These are phyloP conservation scores for Reinhardtius hippoglossoides DNA, from an alignment of 2,113 vertebrate species.

Conservation along the genomic window DNA sequence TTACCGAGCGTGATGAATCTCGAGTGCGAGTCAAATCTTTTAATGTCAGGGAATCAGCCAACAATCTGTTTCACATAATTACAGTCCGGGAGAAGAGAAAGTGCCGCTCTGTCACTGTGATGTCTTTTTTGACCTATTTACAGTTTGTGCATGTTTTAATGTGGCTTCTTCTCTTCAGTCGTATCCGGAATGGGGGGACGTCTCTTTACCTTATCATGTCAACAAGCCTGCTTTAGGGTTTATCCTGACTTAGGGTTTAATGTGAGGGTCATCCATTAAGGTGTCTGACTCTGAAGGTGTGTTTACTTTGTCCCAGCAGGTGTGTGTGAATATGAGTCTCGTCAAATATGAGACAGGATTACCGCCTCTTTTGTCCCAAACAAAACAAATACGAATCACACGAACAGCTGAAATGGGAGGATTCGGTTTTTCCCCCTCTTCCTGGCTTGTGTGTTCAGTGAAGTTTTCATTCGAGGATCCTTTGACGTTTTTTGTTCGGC, in stretches of 20 bases:
- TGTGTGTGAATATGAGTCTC: constrained; percentile 79
- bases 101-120: background rate
- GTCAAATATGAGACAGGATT: constrained; percentile 76
- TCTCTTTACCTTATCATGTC: constrained; percentile 51
- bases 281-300: constrained; percentile 71
- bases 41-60: background rate
- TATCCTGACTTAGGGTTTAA: constrained; percentile 64
- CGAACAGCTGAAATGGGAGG: constrained; percentile 65
- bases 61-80: background rate
- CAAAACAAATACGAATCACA: constrained; percentile 78
- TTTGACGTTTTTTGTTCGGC: constrained; percentile 64
- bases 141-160: constrained; percentile 21
- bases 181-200: constrained; percentile 47
- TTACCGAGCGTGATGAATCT: too few relatives aligned
- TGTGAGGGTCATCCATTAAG: constrained; percentile 76
- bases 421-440: constrained; percentile 29
- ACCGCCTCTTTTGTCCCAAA: constrained; percentile 71
- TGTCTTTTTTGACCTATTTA: constrained; percentile 34
- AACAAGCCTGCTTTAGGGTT: constrained; percentile 48
- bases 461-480: constrained; percentile 18
- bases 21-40: background rate
- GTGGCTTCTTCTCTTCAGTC: constrained; percentile 47
- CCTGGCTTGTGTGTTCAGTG: constrained; percentile 36
- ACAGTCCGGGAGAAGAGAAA: background rate
- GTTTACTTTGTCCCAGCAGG: constrained; percentile 76